Evolutionary conservation across 1,140 invertebrate species (phyloP), one percentile per base, ranked within the genome.

Genomic region (Sycobia sp.): DNA sequence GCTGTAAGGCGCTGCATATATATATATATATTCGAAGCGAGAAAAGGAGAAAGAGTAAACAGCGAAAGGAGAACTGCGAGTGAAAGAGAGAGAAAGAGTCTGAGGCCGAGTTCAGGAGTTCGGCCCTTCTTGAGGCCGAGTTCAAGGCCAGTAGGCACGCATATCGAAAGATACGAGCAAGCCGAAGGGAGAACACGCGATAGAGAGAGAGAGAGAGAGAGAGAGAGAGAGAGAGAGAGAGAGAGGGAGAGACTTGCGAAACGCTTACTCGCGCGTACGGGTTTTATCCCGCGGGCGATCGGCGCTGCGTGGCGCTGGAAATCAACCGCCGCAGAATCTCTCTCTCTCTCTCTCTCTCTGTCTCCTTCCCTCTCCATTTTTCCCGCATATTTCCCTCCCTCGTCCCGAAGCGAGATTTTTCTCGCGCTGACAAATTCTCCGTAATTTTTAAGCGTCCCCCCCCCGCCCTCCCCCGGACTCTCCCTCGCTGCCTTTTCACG

Each of bases 61-160:
- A 32, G 11, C 29, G 5, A 11, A 11, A 11, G 29, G 29, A 32
- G 11, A 11, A 32, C 29, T n/a, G n/a, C 29, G 22, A 5, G 20
- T 5, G 20, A n/a, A 22, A 32, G 27, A 39, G 43, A 39, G 53
- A 54, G 44, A 13, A 38, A 60, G 55, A 58, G n/a, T 10, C 20
- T 20, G 47, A 61, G 32, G 47, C 13, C 23, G 36, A 53, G 69
- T 67, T 69, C 68, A 66, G 58, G 54, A 46, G 63, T 66, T 57
- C 56, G 43, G 61, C 16, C 58, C 62, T 38, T 59, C 29, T 60
- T 53, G 69, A 71, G 67, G 69, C 66, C 67, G 69, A 72, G 69
- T 72, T 71, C 69, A 72, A 72, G 71, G 71, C 63, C 71, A 67
- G 38, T 2, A 38, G 36, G 29, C 22, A 44, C 13, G n/a, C n/a